Percentiles rank a stretch among this genome's conserved stretches.
Evolutionary conservation across 2,888 invertebrate species (phyloP).

Genomic region (Cerastis leucographa): DNA sequence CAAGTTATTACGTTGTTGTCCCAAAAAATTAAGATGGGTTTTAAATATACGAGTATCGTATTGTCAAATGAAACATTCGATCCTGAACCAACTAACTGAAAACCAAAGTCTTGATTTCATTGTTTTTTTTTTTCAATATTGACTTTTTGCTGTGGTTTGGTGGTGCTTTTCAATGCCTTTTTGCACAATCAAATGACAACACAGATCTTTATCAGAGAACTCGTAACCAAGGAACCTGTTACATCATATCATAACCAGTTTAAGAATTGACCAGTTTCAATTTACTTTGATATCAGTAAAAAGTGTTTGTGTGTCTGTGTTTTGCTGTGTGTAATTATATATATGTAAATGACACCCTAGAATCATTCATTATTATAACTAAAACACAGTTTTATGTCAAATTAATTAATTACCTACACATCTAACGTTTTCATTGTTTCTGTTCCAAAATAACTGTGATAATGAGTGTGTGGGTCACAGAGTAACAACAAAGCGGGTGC

Average conservation of each 20-base stretch:
- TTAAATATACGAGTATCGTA: background rate
- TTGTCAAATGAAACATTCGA: background rate
- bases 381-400: constrained; percentile 46
- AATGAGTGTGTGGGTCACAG: constrained; percentile 57
- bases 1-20: constrained; percentile 24
- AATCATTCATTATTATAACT: constrained; percentile 12
- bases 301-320: too few species aligned
- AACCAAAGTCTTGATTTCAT: background rate
- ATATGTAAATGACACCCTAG: constrained; percentile 8
- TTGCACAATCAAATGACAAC: constrained; percentile 22
- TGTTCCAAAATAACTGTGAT: constrained; percentile 56
- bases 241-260: constrained; percentile 48
- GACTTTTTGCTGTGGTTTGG: background rate
- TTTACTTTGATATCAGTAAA: constrained; percentile 26
- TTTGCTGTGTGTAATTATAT: constrained; percentile 1
- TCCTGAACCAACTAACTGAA: background rate
- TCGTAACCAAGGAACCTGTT: constrained; percentile 39
- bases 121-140: background rate
- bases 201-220: constrained; percentile 26
- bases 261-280: constrained; percentile 12
- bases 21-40: constrained; percentile 25
- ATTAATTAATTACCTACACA: constrained; percentile 39
- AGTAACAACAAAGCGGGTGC: constrained; percentile 57
- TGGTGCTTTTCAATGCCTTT: constrained; percentile 15
- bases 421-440: constrained; percentile 43